Conservation (phyloP, 2,797 vertebrate species). For the Sparidentex hasta region DNA sequence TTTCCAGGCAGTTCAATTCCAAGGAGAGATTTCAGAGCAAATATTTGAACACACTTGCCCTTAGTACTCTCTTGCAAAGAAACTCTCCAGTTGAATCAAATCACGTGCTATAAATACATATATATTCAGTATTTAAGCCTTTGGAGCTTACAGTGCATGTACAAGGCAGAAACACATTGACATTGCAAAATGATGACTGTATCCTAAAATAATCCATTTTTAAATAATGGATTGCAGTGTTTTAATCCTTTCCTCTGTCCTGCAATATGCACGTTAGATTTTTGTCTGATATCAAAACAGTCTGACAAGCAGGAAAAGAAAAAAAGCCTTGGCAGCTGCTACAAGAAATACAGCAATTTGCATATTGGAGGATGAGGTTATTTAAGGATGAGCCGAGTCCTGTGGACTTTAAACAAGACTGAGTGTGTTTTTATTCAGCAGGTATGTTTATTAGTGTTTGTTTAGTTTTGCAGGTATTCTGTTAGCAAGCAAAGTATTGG, state of each 20-base stretch:
- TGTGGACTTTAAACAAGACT: constrained; percentile 14
- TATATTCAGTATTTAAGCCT: constrained; percentile 9
- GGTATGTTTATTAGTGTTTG: too few species aligned
- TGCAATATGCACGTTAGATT: constrained; percentile 5
- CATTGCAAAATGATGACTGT: constrained; percentile 21
- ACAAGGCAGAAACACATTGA: constrained; percentile 18
- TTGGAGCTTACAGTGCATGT: neutral
- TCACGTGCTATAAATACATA: neutral
- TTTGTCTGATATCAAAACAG: constrained; percentile 17
- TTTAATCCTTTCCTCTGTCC: constrained; percentile 18
- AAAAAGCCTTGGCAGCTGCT: neutral
- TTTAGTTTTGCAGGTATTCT: too few species aligned
- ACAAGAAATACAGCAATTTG: constrained; percentile 11
- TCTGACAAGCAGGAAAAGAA: neutral
- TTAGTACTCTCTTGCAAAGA: constrained; percentile 1
- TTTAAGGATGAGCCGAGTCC: constrained; percentile 5
- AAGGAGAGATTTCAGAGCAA: neutral
- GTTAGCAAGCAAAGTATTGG: too few species aligned
- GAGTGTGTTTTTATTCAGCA: too few species aligned
- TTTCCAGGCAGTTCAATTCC: constrained; percentile 1
- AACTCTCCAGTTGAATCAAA: neutral
- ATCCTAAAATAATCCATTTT: constrained; percentile 25
- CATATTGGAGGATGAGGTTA: constrained; percentile 15
- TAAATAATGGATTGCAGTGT: constrained; percentile 20
- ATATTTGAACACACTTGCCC: constrained; percentile 3